Evolutionary conservation across 2,797 vertebrate genomes (phyloP), one percentile per base, ranked within the genome.

Genomic region (Betta splendens): DNA sequence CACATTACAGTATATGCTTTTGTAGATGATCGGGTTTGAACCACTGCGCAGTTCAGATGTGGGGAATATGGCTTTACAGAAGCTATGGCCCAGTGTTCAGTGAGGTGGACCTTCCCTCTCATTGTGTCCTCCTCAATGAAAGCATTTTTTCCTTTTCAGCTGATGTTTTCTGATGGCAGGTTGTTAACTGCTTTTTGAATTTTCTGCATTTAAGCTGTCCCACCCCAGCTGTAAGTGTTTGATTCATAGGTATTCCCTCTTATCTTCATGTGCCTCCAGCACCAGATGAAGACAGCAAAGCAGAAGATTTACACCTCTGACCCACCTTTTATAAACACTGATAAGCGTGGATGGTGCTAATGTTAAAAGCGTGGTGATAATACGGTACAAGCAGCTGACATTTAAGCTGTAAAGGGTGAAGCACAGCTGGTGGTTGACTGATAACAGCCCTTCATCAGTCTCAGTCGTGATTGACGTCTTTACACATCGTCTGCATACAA

Each of bases 271-370:
- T 2, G 56, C 59, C 15, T 47, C 22, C 20, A 28, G 58, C 40
- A 55, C 55, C 36, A 66, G 36, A 26, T n/a, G 1, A 29, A n/a
- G 31, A 40, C 33, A 18, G 26, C 42, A n/a, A 3, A 12, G 29
- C 7, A 7, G 43, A 64, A 77, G 77, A 85, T 87, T 84, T 78
- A 83, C 33, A n/a, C 17, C 50, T 37, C 23, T 26, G 37, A 59
- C 58, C 56, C 36, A 13, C 64, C 29, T n/a, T 12, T 33, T 28
- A 16, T 43, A 51, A 37, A 60, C 42, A n/a, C 49, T 68, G 77
- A 79, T 81, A 64, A 81, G 64, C 37, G 9, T 45, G 15, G 35
- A 53, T 25, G 33, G 16, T 33, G 40, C 15, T 56, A 37, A 61
- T 59, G 37, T 58, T 71, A 42, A 67, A 55, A 12, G 42, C 18